Percentiles rank a stretch among this genome's conserved stretches.
Evolutionary conservation across 1,140 invertebrate genomes (phyloP).

Genomic region (Chlorops oryzae): DNA sequence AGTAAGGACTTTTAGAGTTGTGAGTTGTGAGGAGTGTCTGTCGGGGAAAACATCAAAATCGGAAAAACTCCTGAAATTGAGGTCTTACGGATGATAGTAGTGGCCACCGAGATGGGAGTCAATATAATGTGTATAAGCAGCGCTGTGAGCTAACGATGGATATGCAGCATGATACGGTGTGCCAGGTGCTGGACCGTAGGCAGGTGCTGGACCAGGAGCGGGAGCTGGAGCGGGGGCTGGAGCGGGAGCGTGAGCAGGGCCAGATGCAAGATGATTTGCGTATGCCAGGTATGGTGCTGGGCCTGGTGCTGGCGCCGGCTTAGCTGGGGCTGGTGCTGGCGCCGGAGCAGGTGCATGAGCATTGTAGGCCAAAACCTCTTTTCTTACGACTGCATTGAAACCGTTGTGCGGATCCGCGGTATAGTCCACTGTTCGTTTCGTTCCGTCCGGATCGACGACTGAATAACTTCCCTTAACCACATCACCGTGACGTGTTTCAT

Average conservation of each 20-base stretch:
- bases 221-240: slow-evolving; percentile 26
- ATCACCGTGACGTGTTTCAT: slow-evolving; percentile 56
- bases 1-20: no score
- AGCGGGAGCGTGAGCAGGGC: slow-evolving; percentile 28
- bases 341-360: slow-evolving; percentile 29
- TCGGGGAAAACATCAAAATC: no score
- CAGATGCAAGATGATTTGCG: slow-evolving; percentile 8
- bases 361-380: slow-evolving; percentile 45
- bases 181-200: slow-evolving; percentile 16
- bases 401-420: slow-evolving; percentile 53
- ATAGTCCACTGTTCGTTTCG: slow-evolving; percentile 60
- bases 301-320: slow-evolving; percentile 33
- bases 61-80: no score
- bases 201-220: slow-evolving; percentile 19
- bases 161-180: slow-evolving; percentile 39
- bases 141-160: slow-evolving; percentile 38
- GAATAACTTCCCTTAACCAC: slow-evolving; percentile 61
- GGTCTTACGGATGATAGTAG: slow-evolving; percentile 26
- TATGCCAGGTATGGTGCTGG: slow-evolving; percentile 24
- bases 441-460: slow-evolving; percentile 60
- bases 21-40: no score
- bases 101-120: slow-evolving; percentile 21
- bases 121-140: slow-evolving; percentile 25
- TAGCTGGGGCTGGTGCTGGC: slow-evolving; percentile 27
- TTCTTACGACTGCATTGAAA: slow-evolving; percentile 51